Evolutionary conservation across 2,888 invertebrate genomes (phyloP).

Genomic region (Eupithecia centaureata): DNA sequence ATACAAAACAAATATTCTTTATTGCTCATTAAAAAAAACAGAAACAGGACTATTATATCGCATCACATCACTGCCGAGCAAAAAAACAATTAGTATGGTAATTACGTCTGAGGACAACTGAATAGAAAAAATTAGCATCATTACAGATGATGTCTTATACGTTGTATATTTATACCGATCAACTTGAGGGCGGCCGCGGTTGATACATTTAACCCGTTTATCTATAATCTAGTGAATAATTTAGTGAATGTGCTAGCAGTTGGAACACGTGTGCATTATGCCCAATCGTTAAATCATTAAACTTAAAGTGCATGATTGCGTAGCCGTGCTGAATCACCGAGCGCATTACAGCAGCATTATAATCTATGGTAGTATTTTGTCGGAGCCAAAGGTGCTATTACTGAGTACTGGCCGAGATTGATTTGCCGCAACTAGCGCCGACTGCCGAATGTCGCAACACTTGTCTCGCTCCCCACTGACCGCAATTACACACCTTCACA

Average conservation of each 20-base stretch:
- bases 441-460: constrained; percentile 60
- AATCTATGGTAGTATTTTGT: constrained; percentile 55
- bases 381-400: constrained; percentile 63
- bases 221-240: constrained; percentile 15
- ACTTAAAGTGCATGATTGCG: constrained; percentile 34
- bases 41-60: too few relatives aligned
- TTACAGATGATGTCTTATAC: constrained; percentile 17
- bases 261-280: constrained; percentile 31
- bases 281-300: constrained; percentile 33
- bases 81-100: constrained; percentile 20
- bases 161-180: constrained; percentile 3
- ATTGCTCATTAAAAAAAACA: constrained; percentile 15
- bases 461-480: constrained; percentile 61
- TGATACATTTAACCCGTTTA: constrained; percentile 7
- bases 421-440: constrained; percentile 71
- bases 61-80: constrained; percentile 15
- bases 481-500: constrained; percentile 62
- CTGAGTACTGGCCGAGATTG: constrained; percentile 61
- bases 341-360: constrained; percentile 49
- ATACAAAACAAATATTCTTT: too few relatives aligned
- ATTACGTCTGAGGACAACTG: constrained; percentile 1
- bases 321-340: constrained; percentile 45
- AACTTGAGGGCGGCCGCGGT: constrained; percentile 11
- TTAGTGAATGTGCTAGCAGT: constrained; percentile 20
- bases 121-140: constrained; percentile 21